Conservation (phyloP, 2,888 invertebrate species). For the Thyatira batis region DNA sequence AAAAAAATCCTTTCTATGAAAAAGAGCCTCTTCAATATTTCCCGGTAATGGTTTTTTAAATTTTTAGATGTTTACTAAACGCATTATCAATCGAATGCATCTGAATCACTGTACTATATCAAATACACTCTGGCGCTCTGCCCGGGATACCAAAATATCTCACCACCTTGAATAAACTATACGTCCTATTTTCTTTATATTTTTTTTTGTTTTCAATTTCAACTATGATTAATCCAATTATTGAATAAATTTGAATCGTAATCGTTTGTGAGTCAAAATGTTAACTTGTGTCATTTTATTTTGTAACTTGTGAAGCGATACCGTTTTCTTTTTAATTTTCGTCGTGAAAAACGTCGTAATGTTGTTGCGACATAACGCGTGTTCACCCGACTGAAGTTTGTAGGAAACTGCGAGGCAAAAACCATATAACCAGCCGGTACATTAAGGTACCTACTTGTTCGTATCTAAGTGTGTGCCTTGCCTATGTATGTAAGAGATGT, state of each 20-base stretch:
- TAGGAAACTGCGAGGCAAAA: slow-evolving; percentile 39
- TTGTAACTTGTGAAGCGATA: slow-evolving; percentile 6
- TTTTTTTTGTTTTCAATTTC: slow-evolving; percentile 6
- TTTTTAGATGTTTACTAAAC: slow-evolving; percentile 42
- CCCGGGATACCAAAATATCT: slow-evolving; percentile 70
- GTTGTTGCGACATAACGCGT: slow-evolving; percentile 16
- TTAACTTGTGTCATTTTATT: background rate
- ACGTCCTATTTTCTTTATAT: slow-evolving; percentile 29
- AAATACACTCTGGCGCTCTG: slow-evolving; percentile 60
- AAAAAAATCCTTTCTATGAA: background rate
- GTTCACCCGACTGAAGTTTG: slow-evolving; percentile 21
- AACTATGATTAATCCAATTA: background rate
- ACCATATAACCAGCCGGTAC: slow-evolving; percentile 25
- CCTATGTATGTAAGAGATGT: slow-evolving; percentile 24
- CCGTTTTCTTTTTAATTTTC: slow-evolving; percentile 17
- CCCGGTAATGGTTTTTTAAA: background rate
- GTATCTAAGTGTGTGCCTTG: slow-evolving; percentile 15
- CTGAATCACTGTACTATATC: slow-evolving; percentile 27
- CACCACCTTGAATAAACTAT: slow-evolving; percentile 54
- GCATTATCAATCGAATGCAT: slow-evolving; percentile 30
- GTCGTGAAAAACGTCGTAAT: slow-evolving; percentile 10
- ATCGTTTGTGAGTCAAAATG: background rate
- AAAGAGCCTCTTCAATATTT: too few relatives aligned
- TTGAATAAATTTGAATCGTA: slow-evolving; percentile 6
- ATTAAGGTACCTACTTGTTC: slow-evolving; percentile 11